Evolutionary conservation across 2,113 vertebrate genomes (phyloP).

Genomic region (Corvus cornix): DNA sequence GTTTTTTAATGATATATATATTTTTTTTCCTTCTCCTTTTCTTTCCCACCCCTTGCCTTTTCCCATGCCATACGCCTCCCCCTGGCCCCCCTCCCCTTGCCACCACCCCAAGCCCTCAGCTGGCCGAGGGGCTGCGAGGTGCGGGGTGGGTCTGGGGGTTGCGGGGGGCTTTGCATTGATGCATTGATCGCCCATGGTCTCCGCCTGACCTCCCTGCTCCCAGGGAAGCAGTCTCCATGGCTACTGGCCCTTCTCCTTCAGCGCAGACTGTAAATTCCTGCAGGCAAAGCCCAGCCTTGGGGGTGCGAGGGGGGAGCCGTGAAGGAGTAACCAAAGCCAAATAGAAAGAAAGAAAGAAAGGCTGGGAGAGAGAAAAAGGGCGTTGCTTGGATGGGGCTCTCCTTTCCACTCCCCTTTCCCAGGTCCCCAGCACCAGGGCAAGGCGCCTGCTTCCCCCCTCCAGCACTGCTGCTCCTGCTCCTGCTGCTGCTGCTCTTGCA

Average conservation of each 20-base stretch:
- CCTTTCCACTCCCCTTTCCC: conserved; percentile 89
- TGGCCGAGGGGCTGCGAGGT: conserved; percentile 4
- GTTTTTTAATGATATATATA: neutral
- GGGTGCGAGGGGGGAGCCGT: conserved; percentile 74
- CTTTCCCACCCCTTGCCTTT: neutral
- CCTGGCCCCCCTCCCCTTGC: neutral
- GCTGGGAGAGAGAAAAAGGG: conserved; percentile 72
- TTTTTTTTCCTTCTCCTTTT: neutral
- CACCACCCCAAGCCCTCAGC: neutral
- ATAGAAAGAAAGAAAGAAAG: conserved; percentile 71
- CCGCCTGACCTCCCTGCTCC: conserved; percentile 83
- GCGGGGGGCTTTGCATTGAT: conserved; percentile 79
- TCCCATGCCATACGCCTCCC: neutral
- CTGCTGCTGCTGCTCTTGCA: conserved; percentile 65
- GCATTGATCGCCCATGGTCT: conserved; percentile 84
- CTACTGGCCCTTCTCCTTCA: conserved; percentile 77
- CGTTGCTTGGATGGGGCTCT: conserved; percentile 78
- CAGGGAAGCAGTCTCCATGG: conserved; percentile 87
- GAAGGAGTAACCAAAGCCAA: conserved; percentile 71
- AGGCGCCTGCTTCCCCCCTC: conserved; percentile 72
- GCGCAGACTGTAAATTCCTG: conserved; percentile 87
- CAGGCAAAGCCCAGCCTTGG: conserved; percentile 77
- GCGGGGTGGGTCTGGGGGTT: conserved; percentile 71
- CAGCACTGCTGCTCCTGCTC: conserved; percentile 46
- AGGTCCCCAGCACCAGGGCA: conserved; percentile 75